Conservation (phyloP, 2,797 vertebrate genomes). For the Phoxinus dragarum region DNA sequence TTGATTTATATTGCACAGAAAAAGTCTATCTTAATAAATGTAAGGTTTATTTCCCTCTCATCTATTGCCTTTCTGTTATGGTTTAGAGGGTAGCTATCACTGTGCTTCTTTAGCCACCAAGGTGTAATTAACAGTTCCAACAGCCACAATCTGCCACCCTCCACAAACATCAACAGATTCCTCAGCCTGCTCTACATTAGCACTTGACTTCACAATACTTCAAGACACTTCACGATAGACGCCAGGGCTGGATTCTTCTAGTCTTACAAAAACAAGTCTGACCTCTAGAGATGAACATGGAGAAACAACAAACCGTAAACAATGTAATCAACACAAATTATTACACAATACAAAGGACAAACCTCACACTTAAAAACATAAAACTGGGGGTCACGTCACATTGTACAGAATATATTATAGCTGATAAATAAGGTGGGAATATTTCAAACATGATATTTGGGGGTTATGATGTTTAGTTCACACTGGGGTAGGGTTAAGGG, state of each 20-base stretch:
- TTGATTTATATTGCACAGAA: conserved; percentile 48
- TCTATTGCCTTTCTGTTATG: conserved; percentile 19
- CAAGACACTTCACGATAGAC: conserved; percentile 45
- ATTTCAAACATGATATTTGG: conserved; percentile 35
- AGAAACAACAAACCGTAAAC: conserved; percentile 38
- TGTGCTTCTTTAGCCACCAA: conserved; percentile 7
- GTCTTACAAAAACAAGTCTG: conserved; percentile 10
- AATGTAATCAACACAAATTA: conserved; percentile 53
- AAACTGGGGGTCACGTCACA: conserved; percentile 70
- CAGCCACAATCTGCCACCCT: conserved; percentile 22
- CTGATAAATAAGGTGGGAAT: conserved; percentile 65
- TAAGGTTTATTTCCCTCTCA: conserved; percentile 23
- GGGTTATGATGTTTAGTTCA: conserved; percentile 19
- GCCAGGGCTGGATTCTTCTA: conserved; percentile 32
- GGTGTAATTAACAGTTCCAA: conserved; percentile 27
- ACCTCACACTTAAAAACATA: conserved; percentile 54
- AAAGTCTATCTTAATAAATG: conserved; percentile 46
- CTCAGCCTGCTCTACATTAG: conserved; percentile 40
- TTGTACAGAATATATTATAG: conserved; percentile 69
- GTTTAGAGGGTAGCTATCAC: conserved; percentile 30
- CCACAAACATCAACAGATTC: conserved; percentile 34
- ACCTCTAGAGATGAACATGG: conserved; percentile 33
- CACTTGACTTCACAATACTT: conserved; percentile 52
- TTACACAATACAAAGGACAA: conserved; percentile 59
- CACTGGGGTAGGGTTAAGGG: conserved; percentile 10